Evolutionary conservation across 2,888 invertebrate genomes (phyloP).

Genomic region (Endomychus coccineus): DNA sequence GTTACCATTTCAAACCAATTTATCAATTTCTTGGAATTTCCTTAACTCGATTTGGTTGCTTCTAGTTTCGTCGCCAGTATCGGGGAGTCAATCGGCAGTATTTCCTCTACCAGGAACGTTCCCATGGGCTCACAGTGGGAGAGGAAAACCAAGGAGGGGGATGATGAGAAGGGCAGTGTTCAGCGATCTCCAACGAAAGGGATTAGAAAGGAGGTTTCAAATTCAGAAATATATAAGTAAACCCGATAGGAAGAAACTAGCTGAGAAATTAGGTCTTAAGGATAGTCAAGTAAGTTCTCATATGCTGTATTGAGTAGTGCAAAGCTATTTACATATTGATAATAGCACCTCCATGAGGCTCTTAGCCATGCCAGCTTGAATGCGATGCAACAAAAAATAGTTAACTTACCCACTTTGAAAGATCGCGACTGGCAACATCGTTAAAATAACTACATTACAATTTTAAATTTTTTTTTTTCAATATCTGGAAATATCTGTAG

Average conservation of each 20-base stretch:
- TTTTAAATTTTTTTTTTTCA: too few species aligned
- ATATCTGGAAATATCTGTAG: too few species aligned
- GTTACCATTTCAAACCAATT: too few species aligned
- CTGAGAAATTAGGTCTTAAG: slow-evolving; percentile 91
- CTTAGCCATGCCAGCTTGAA: too few species aligned
- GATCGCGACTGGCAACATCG: too few species aligned
- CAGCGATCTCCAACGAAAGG: slow-evolving; percentile 86
- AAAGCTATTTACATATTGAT: too few species aligned
- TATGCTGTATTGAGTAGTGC: too few species aligned
- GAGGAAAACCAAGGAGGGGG: slow-evolving; percentile 88
- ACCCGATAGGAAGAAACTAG: slow-evolving; percentile 94
- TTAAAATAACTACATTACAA: too few species aligned
- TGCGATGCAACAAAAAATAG: too few species aligned
- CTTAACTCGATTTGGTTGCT: slow-evolving; percentile 3
- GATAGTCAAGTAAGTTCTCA: slow-evolving; percentile 83
- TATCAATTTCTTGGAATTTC: too few species aligned
- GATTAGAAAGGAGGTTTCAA: slow-evolving; percentile 91
- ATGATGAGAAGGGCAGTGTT: slow-evolving; percentile 98
- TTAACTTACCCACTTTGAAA: too few species aligned
- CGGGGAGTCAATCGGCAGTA: slow-evolving; percentile 46
- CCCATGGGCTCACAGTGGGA: slow-evolving; percentile 85
- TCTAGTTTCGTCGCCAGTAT: slow-evolving; percentile 45
- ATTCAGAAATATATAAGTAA: slow-evolving; percentile 98
- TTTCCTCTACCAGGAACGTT: slow-evolving; percentile 50
- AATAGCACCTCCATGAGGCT: too few species aligned